Conservation (phyloP, 2,113 vertebrate species). For the Catharus minimus region DNA sequence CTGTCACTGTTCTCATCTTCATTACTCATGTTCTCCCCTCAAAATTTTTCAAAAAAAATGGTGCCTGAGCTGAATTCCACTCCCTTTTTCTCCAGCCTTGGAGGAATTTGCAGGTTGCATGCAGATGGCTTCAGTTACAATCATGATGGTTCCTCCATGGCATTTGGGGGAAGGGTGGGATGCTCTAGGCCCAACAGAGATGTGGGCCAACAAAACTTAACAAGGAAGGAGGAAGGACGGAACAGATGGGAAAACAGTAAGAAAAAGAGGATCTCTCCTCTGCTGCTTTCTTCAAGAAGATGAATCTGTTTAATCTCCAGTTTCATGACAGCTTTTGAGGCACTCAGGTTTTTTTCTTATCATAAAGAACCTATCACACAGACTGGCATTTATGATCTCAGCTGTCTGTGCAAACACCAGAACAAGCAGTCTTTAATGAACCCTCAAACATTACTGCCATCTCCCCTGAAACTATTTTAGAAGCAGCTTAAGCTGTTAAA, state of each 20-base stretch:
- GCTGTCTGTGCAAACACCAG: slow-evolving; percentile 62
- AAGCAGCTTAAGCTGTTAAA: slow-evolving; percentile 49
- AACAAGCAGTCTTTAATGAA: slow-evolving; percentile 67
- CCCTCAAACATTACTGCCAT: slow-evolving; percentile 54
- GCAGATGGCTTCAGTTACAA: not conserved
- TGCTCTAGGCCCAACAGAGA: not conserved
- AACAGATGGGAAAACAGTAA: not conserved
- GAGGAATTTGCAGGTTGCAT: not conserved
- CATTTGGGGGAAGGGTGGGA: not conserved
- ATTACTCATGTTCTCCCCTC: slow-evolving; percentile 41
- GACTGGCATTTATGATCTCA: slow-evolving; percentile 61
- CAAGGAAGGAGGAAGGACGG: not conserved
- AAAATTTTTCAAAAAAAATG: slow-evolving; percentile 43
- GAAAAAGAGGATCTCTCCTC: not conserved
- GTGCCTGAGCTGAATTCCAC: slow-evolving; percentile 10
- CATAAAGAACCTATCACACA: slow-evolving; percentile 48
- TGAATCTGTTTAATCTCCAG: slow-evolving; percentile 52
- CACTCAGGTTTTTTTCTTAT: not conserved
- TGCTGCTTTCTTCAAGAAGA: slow-evolving; percentile 15
- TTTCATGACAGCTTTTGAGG: slow-evolving; percentile 62
- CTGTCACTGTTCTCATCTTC: slow-evolving; percentile 55
- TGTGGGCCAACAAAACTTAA: not conserved
- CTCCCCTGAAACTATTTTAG: slow-evolving; percentile 35
- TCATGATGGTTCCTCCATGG: not conserved
- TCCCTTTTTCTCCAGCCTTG: not conserved